These are phyloP conservation scores for Gobiocypris rarus DNA, from an alignment of 2,113 vertebrate genomes.

Conservation along the genomic window DNA sequence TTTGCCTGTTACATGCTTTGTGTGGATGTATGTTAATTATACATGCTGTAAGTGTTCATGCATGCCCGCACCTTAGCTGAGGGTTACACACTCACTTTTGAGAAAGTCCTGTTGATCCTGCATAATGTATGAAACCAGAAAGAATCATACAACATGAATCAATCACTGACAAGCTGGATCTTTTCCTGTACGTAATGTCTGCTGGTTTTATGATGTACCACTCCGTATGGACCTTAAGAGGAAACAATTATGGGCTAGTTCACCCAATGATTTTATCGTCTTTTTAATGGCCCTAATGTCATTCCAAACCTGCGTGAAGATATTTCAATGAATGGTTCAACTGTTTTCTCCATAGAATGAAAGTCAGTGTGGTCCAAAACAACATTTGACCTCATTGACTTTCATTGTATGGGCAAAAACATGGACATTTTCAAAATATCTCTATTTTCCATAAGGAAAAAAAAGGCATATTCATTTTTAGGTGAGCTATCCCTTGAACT, in stretches of 20 bases:
- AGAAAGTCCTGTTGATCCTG: neutral
- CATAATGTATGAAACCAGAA: neutral
- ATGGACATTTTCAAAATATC: neutral
- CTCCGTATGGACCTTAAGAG: neutral
- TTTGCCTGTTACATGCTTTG: slow-evolving; percentile 36
- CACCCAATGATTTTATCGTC: neutral
- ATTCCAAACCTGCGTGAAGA: neutral
- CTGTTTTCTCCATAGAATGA: neutral
- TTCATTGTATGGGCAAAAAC: neutral
- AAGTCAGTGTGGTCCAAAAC: neutral
- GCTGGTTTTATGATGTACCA: neutral
- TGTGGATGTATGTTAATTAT: slow-evolving; percentile 48
- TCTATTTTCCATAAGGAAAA: neutral
- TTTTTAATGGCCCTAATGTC: neutral
- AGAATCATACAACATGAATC: neutral
- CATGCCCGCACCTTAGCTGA: slow-evolving; percentile 40
- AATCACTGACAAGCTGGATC: neutral
- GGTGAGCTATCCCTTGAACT: neutral
- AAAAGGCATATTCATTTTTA: neutral
- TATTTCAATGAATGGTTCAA: neutral
- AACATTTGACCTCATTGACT: neutral
- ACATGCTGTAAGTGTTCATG: slow-evolving; percentile 40
- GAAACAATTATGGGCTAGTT: neutral
- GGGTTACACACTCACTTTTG: neutral
- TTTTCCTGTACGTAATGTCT: slow-evolving; percentile 1